Percentiles rank a stretch among this genome's conserved stretches.
These are phyloP conservation scores for Tachina lurida DNA, from an alignment of 2,888 invertebrate genomes.

Conservation along the genomic window DNA sequence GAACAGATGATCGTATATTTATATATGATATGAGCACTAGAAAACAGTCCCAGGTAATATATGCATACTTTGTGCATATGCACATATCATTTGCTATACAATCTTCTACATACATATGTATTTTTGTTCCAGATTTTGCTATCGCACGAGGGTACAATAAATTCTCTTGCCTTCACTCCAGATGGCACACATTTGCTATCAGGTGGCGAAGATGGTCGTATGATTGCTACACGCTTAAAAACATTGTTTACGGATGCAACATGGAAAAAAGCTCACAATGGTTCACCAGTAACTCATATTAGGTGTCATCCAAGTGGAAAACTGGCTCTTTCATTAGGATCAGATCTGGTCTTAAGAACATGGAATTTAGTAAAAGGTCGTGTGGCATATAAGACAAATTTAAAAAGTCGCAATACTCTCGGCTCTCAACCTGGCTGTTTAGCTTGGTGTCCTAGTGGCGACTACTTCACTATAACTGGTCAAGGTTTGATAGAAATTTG, in stretches of 20 bases:
- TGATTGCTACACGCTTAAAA: conserved; percentile 91
- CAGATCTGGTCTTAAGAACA: conserved; percentile 92
- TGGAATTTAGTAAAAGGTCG: conserved; percentile 98
- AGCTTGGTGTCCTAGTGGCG: conserved; percentile 90
- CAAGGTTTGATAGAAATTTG: conserved; percentile 91
- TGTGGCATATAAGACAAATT: conserved; percentile 94
- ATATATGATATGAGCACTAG: conserved; percentile 92
- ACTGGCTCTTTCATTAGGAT: conserved; percentile 92
- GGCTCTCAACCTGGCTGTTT: conserved; percentile 83
- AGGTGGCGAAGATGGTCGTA: conserved; percentile 92
- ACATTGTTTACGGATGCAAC: conserved; percentile 94
- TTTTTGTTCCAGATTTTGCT: conserved; percentile 83
- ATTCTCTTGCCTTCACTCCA: conserved; percentile 89
- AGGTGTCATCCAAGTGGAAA: conserved; percentile 95
- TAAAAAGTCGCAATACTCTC: conserved; percentile 86
- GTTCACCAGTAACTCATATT: conserved; percentile 88
- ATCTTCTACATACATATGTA: neutral
- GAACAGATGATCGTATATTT: conserved; percentile 94
- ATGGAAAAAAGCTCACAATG: conserved; percentile 93
- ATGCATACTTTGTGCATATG: neutral
- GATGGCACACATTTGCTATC: conserved; percentile 91
- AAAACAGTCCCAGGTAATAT: conserved; percentile 88
- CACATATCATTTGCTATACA: neutral
- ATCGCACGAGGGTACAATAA: conserved; percentile 93
- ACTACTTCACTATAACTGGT: conserved; percentile 89